These are phyloP conservation scores for Nannoperca obscura DNA, from an alignment of 2,797 vertebrate genomes.

Conservation along the genomic window DNA sequence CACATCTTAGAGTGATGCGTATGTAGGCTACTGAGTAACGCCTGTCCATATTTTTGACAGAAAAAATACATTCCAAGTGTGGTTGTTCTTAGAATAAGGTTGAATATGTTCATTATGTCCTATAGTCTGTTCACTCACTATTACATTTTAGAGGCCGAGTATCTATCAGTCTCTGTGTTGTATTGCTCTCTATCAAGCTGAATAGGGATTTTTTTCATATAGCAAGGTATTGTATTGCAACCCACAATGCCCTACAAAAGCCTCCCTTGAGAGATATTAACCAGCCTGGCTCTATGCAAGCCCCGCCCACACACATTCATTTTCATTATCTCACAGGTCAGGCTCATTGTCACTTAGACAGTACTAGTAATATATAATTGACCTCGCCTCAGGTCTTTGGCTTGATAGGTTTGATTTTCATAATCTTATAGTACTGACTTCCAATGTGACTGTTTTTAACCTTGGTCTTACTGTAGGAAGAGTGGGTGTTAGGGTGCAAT, in stretches of 20 bases:
- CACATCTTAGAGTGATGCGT: background rate
- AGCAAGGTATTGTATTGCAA: constrained; percentile 30
- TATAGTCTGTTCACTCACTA: constrained; percentile 15
- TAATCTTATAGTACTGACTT: constrained; percentile 37
- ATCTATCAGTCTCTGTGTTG: constrained; percentile 13
- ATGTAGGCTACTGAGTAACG: background rate
- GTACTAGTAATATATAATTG: constrained; percentile 52
- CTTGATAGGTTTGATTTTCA: constrained; percentile 48
- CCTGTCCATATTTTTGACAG: background rate
- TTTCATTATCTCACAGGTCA: constrained; percentile 64
- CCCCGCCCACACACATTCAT: constrained; percentile 61
- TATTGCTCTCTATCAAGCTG: constrained; percentile 13
- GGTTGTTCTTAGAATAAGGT: background rate
- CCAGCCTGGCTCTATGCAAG: constrained; percentile 23
- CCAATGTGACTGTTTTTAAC: constrained; percentile 31
- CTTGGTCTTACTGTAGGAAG: constrained; percentile 4
- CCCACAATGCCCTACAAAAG: constrained; percentile 34
- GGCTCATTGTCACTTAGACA: constrained; percentile 60
- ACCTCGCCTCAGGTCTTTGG: constrained; percentile 36
- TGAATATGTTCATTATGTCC: constrained; percentile 21
- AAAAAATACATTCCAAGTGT: background rate
- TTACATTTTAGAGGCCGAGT: constrained; percentile 8
- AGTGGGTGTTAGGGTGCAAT: background rate
- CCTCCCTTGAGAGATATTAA: constrained; percentile 58
- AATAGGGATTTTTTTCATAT: constrained; percentile 32